Base-by-base conservation (phyloP, 2,113 vertebrate genomes). In the Romanogobio albipinnatus region DNA sequence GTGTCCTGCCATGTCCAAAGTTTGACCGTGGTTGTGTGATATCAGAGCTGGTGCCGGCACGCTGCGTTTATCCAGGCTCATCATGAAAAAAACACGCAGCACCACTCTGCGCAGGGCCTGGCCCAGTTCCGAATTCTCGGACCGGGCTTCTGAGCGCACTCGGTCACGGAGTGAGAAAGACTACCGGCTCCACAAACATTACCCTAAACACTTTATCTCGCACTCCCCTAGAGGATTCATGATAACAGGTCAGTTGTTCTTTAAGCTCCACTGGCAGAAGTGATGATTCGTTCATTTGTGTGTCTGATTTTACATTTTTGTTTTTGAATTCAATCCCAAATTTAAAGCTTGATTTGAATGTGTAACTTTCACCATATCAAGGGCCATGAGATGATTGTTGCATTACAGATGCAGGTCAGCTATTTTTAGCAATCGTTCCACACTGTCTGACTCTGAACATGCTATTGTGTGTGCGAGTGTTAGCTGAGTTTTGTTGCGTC, bases 91-190 rank as follows among this genome's bases (percentile, higher is more conserved):
- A 94, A 97, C 96, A 11, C 94, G 96, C 93, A 97, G 96, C 90
- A 96, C 96, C 89, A 96, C 96, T 86, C 93, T 98, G 91, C 94
- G 96, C 91, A 93, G 96, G 87, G 96, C 96, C 89, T 98, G 97
- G 97, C 96, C 96, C 90, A 98, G 97, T 93, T 95, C 97, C 45
- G 97, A 98, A 91, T 96, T 97, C 92, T 97, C 96, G 0, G 96
- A 97, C 93, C 95, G 96, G 92, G 94, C 95, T 93, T 96, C 96
- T 3, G 96, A 96, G 82, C 96, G 95, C 91, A 94, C 94, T 90
- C 94, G 96, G 89, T 98, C 96, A 93, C 96, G 95, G 92, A 97
- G 97, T 86, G 97, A 97, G 90, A 98, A 97, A 94, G 97, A 98
- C 95, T 98, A 97, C 93, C 95, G 95, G 86, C 94, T 96, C 90